phyloP scores from a whole-genome alignment of 2,888 invertebrate species.

The Flexamia atlantica region DNA sequence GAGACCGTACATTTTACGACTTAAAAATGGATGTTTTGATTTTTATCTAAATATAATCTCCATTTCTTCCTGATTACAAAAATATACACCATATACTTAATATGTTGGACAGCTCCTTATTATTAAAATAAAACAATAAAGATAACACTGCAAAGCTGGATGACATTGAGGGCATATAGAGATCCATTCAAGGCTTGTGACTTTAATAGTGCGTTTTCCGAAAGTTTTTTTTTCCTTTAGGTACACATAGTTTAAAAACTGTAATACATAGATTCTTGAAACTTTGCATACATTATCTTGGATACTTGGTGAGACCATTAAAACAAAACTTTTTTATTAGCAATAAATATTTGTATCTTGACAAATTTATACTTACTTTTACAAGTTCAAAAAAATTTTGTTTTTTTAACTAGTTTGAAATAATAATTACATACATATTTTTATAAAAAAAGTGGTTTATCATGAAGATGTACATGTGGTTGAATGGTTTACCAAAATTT shows the following conservation, averaged over 20 bases:
- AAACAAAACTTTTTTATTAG: background rate
- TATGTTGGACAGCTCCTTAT: too few species aligned
- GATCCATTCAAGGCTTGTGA: background rate
- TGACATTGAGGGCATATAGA: too few species aligned
- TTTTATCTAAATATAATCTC: too few species aligned
- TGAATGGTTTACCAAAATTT: background rate
- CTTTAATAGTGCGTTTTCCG: background rate
- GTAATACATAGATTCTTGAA: background rate
- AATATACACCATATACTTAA: too few species aligned
- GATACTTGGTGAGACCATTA: background rate
- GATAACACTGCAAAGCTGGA: too few species aligned
- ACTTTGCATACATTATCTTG: background rate
- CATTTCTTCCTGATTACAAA: too few species aligned
- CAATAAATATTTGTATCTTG: background rate
- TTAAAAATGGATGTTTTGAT: too few species aligned
- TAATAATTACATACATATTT: background rate
- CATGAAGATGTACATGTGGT: background rate
- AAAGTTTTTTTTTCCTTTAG: background rate
- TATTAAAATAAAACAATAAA: too few species aligned
- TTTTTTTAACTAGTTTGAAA: background rate
- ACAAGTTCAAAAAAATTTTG: background rate
- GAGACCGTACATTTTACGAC: too few species aligned
- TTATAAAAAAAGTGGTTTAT: background rate
- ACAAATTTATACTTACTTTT: background rate
- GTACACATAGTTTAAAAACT: conserved; percentile 5